Evolutionary conservation across 2,888 invertebrate species (phyloP), one percentile per base, ranked within the genome.

Genomic region (Lottia gigantea): DNA sequence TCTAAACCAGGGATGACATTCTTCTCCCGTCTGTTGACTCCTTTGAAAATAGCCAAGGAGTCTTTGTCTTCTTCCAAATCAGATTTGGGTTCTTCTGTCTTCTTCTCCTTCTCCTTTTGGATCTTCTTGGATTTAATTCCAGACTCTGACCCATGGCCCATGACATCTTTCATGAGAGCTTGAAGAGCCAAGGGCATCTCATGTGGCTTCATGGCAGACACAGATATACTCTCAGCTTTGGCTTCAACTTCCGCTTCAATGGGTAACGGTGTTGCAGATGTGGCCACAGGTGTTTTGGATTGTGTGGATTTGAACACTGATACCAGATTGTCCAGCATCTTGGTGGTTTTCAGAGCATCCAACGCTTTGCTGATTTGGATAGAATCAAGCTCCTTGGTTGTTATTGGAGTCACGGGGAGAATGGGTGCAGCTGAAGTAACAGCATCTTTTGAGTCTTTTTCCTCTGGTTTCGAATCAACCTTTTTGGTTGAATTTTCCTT

Each of bases 91-190:
- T 62, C 40, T 45, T 67, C 46, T 49, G 49, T 55, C n/a, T 15
- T 19, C 61, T 66, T 25, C 40, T 26, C 55, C 40, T 49, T 26
- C n/a, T n/a, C 26, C 46, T 55, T 62, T 26, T 55, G 55, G 55
- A 23, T 64, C 62, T 23, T 71, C 64, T 67, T 45, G 67, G 71
- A 63, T 67, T 67, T 71, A 46, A 67, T 71, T 63, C 71, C 55
- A 55, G 55, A 55, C 23, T 55, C 61, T n/a, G 49, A n/a, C 25
- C 55, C 64, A 31, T 64, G 63, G 11, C 77, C 77, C 71, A 70
- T 74, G 14, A 77, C 75, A 68, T 77, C 75, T 45, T 77, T 71
- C 75, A 77, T 77, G n/a, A 77, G 66, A n/a, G 75, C 77, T 46
- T 74, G 74, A 8, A 77, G 68, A 7, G 75, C 77, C 49, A 73